A percentile compares a stretch with the other conserved stretches of the same genome.
Conservation (phyloP, 1,140 invertebrate species). For the Calosoma granatense region DNA sequence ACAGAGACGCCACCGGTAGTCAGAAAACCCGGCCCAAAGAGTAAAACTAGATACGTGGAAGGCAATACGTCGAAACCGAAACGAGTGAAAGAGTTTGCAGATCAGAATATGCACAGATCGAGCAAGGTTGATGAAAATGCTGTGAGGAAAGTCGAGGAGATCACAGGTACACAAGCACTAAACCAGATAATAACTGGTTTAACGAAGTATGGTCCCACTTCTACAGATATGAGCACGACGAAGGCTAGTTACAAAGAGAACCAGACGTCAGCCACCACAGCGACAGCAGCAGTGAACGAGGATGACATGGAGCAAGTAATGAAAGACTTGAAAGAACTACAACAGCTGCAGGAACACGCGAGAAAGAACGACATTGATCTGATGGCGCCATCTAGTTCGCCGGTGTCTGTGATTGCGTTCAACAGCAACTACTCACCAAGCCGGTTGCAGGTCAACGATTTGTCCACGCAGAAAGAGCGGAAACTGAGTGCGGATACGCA, state of each 20-base stretch:
- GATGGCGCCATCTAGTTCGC: constrained; percentile 19
- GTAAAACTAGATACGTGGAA: constrained; percentile 16
- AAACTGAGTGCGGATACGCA: constrained; percentile 13
- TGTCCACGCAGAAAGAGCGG: constrained; percentile 11
- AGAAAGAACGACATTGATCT: constrained; percentile 17
- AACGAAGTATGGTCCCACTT: background rate
- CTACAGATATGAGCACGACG: background rate
- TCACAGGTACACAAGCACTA: constrained; percentile 11
- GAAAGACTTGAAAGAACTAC: constrained; percentile 29
- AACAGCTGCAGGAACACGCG: constrained; percentile 26
- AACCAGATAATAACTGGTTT: constrained; percentile 13
- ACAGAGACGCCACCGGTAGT: constrained; percentile 18
- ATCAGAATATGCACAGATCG: background rate
- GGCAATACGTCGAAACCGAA: constrained; percentile 10
- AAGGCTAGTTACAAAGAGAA: background rate
- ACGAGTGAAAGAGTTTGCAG: background rate
- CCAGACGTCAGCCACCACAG: background rate
- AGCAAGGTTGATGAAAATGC: background rate
- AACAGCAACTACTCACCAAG: constrained; percentile 30
- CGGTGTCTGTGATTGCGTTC: constrained; percentile 30
- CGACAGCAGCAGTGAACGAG: constrained; percentile 12
- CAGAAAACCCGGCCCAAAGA: constrained; percentile 16
- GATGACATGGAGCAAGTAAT: constrained; percentile 31
- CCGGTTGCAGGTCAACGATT: constrained; percentile 9
- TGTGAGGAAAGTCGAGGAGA: constrained; percentile 7